phyloP scores from a whole-genome alignment of 2,797 vertebrate genomes.

The Hemibagrus guttatus region DNA sequence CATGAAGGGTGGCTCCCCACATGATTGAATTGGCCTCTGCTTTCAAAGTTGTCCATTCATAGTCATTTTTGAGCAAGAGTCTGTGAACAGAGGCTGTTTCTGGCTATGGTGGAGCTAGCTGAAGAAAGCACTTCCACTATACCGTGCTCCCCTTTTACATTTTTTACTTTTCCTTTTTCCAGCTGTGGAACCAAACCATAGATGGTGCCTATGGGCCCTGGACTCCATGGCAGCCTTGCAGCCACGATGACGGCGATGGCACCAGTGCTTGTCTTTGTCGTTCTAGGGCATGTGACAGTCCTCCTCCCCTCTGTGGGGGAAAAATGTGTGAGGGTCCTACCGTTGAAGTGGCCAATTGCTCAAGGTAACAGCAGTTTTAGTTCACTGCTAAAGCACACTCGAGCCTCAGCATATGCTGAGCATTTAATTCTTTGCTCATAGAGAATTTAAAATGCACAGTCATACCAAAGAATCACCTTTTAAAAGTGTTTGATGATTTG shows the following conservation, averaged over 20 bases:
- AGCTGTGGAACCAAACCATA: constrained; percentile 90
- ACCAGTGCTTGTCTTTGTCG: constrained; percentile 89
- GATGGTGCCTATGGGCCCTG: constrained; percentile 87
- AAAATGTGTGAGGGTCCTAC: constrained; percentile 84
- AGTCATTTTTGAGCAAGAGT: constrained; percentile 4
- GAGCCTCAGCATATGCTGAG: background rate
- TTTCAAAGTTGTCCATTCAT: constrained; percentile 21
- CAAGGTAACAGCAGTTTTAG: constrained; percentile 76
- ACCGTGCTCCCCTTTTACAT: background rate
- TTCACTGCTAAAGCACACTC: background rate
- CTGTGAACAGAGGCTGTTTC: background rate
- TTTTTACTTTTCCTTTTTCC: constrained; percentile 46
- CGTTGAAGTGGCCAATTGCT: constrained; percentile 95
- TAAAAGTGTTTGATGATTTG: constrained; percentile 21
- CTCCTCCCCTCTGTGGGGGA: constrained; percentile 88
- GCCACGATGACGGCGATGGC: constrained; percentile 88
- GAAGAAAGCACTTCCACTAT: background rate
- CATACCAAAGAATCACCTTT: background rate
- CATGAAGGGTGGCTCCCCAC: constrained; percentile 25
- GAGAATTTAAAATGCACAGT: background rate
- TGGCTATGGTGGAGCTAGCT: background rate
- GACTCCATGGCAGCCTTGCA: constrained; percentile 93
- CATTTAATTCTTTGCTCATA: background rate
- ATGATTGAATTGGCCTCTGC: constrained; percentile 38
- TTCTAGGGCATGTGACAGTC: constrained; percentile 88